Conservation (phyloP, 2,888 invertebrate genomes). For the Cephus runcator region DNA sequence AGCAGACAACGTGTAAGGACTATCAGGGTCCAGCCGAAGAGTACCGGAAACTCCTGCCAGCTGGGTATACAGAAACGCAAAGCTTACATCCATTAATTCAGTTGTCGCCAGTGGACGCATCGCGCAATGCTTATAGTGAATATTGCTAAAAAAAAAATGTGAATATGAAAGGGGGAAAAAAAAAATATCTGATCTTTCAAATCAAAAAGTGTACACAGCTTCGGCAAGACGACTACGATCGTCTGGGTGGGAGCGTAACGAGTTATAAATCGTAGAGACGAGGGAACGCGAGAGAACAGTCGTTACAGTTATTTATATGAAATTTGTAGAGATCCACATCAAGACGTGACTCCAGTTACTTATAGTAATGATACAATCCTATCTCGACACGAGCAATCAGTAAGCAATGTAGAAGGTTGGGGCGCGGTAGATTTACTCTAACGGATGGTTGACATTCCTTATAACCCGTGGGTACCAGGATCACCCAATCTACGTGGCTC, state of each 20-base stretch:
- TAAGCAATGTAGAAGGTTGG: slow-evolving; percentile 31
- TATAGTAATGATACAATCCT: slow-evolving; percentile 42
- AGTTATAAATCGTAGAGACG: slow-evolving; percentile 5
- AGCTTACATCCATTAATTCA: background rate
- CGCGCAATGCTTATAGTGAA: too few relatives aligned
- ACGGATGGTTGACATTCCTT: slow-evolving; percentile 34
- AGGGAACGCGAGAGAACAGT: background rate
- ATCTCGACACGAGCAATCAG: slow-evolving; percentile 26
- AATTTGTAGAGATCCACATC: slow-evolving; percentile 43
- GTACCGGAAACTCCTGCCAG: background rate
- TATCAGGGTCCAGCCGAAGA: background rate
- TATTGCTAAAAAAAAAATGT: too few relatives aligned
- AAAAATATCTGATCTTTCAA: background rate
- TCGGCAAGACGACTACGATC: background rate
- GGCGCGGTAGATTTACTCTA: slow-evolving; percentile 28
- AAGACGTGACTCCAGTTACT: slow-evolving; percentile 40
- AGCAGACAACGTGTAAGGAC: background rate
- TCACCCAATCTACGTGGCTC: slow-evolving; percentile 19
- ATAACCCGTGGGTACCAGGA: slow-evolving; percentile 9
- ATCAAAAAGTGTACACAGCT: background rate
- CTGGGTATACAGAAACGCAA: background rate
- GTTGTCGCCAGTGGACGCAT: too few relatives aligned
- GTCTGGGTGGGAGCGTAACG: background rate
- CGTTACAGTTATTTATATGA: slow-evolving; percentile 35
- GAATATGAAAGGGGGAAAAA: too few relatives aligned